Percentiles rank a stretch among this genome's conserved stretches.
phyloP scores from a whole-genome alignment of 2,113 vertebrate genomes.

The Lasiurus borealis region DNA sequence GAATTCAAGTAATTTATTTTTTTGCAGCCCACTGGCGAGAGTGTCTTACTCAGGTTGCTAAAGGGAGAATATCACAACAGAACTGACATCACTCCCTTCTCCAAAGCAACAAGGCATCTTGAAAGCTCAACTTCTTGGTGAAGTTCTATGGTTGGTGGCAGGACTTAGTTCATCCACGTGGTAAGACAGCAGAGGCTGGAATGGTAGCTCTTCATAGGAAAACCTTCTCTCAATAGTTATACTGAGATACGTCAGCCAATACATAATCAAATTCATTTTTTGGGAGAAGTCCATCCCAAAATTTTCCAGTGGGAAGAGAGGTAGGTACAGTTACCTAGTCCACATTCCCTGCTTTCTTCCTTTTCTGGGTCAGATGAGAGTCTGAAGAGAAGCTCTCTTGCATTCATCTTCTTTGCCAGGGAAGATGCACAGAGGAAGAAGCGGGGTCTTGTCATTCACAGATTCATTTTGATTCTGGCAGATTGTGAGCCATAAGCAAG shows the following conservation, averaged over 20 bases:
- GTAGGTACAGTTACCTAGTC: constrained; percentile 56
- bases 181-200: constrained; percentile 58
- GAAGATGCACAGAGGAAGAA: constrained; percentile 59
- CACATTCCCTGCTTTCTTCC: constrained; percentile 55
- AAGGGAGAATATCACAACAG: constrained; percentile 63
- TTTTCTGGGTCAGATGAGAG: constrained; percentile 38
- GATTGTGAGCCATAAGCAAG: constrained; percentile 4
- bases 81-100: constrained; percentile 74
- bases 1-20: constrained; percentile 82
- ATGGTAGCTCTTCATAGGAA: constrained; percentile 69
- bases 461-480: constrained; percentile 59
- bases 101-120: constrained; percentile 84
- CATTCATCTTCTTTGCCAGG: constrained; percentile 60
- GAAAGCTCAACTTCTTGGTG: constrained; percentile 74
- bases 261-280: constrained; percentile 53
- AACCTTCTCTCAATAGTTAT: constrained; percentile 53
- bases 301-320: constrained; percentile 56
- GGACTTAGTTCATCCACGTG: constrained; percentile 57
- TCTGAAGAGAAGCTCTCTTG: constrained; percentile 57
- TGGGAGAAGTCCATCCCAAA: constrained; percentile 57
- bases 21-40: constrained; percentile 78
- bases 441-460: constrained; percentile 6
- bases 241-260: constrained; percentile 53
- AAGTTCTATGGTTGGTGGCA: constrained; percentile 67
- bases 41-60: constrained; percentile 78